Conservation (phyloP, 2,888 invertebrate species). For the Drosophila formosana region DNA sequence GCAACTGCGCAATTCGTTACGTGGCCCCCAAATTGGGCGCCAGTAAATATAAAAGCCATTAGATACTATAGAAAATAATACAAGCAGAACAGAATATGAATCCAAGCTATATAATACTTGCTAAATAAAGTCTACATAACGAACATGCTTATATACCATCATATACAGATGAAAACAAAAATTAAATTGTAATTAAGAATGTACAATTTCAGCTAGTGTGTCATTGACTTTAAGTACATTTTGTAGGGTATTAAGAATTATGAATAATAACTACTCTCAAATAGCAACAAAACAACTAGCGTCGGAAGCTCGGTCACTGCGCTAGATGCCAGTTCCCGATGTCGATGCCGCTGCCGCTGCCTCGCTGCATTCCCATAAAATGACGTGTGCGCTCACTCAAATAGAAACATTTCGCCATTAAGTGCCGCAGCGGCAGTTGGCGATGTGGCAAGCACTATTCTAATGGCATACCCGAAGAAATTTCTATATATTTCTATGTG, state of each 20-base stretch:
- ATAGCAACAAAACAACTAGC: slow-evolving; percentile 28
- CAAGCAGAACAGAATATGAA: neutral
- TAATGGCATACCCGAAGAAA: slow-evolving; percentile 50
- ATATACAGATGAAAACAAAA: neutral
- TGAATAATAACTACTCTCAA: slow-evolving; percentile 28
- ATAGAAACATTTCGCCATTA: slow-evolving; percentile 73
- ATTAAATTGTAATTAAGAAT: neutral
- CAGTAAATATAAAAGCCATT: slow-evolving; percentile 29
- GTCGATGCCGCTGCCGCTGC: neutral
- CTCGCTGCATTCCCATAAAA: slow-evolving; percentile 64
- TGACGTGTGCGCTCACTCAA: slow-evolving; percentile 75
- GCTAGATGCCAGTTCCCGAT: neutral
- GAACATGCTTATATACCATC: neutral
- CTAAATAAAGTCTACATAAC: neutral
- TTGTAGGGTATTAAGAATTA: neutral
- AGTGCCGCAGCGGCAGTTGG: slow-evolving; percentile 40
- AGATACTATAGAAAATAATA: slow-evolving; percentile 19
- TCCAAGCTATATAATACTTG: neutral
- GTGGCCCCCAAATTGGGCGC: slow-evolving; percentile 36
- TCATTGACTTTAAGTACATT: neutral
- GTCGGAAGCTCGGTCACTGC: slow-evolving; percentile 32
- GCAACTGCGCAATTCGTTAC: slow-evolving; percentile 49
- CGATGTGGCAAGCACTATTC: slow-evolving; percentile 35
- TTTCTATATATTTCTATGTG: neutral
- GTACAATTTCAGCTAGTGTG: neutral